Base-by-base conservation (phyloP, 2,888 invertebrate genomes). In the Lordiphosa andalusiaca region DNA sequence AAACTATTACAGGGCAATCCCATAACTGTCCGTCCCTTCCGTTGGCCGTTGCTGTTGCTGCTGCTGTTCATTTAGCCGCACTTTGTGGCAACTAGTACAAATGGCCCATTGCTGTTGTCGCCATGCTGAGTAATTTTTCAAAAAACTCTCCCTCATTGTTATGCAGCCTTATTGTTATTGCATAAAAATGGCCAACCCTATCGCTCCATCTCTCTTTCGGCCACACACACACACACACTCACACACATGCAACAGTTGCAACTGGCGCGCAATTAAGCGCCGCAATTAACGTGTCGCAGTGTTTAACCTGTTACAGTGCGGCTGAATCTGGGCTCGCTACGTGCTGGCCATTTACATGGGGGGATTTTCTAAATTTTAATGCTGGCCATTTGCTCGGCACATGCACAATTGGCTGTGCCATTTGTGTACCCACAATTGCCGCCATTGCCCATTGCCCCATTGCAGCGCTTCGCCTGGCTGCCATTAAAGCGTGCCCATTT, bases 111-210 rank as follows among this genome's bases (percentile, higher is more conserved):
- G 72, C 68, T 65, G 72, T 73, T 68, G 63, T 59, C 64, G 50
- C 67, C 56, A 60, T 65, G 55, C 47, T 41, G 56, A 68, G 77
- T 73, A 76, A 78, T 84, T 78, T 78, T 84, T 70, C 71, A 73
- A 72, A 73, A 64, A 72, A 69, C 37, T 61, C 64, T 52, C 71
- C 59, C 61, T 69, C 73, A 73, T 84, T 84, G 81, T 76, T 80
- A 83, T 81, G 69, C 74, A 76, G 73, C 74, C 74, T 84, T 86
- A 84, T 86, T 86, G 80, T 84, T 84, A 84, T 85, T 82, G 85
- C 85, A 85, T 83, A 86, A 84, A 84, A 83, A 84, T 84, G 51
- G 70, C 48, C 53, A 30, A 16, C 44, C 44, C 44, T 40, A 41
- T 41, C 52, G 16, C 46, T 40, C 46, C 41, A 37, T 35, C 38